Percentiles rank a stretch among this genome's conserved stretches.
phyloP scores from a whole-genome alignment of 2,113 vertebrate species.

The Tautogolabrus adspersus region DNA sequence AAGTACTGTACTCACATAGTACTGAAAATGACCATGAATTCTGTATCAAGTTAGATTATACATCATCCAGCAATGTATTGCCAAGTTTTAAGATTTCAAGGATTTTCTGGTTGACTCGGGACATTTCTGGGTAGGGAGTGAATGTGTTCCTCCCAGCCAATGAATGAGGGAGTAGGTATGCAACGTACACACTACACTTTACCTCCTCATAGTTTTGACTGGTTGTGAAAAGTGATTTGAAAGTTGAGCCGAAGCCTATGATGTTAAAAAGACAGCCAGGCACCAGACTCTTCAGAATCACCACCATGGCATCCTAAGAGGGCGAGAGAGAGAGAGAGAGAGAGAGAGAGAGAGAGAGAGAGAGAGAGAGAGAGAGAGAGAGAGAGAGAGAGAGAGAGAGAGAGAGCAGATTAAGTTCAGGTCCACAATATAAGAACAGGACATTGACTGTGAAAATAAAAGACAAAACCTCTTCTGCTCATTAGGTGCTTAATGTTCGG shows the following conservation, averaged over 20 bases:
- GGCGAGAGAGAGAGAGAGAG: slow-evolving; percentile 4
- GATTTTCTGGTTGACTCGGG: too few species aligned
- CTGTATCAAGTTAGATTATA: not conserved
- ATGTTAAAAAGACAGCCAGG: slow-evolving; percentile 93
- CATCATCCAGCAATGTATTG: too few species aligned
- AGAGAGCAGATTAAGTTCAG: not conserved
- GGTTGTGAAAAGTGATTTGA: slow-evolving; percentile 90
- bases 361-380: too few species aligned
- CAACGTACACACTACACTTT: slow-evolving; percentile 17
- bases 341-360: not conserved
- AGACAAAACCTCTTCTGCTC: not conserved
- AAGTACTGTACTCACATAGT: not conserved
- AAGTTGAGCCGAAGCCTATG: slow-evolving; percentile 92
- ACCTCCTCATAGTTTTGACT: slow-evolving; percentile 94
- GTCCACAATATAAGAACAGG: not conserved
- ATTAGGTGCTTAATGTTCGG: slow-evolving; percentile 13
- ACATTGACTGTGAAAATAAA: not conserved
- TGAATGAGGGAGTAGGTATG: too few species aligned
- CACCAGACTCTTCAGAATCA: slow-evolving; percentile 92
- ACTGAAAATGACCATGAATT: too few species aligned
- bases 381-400: not conserved
- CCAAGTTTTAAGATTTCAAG: too few species aligned
- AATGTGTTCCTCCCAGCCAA: too few species aligned
- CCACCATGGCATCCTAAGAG: slow-evolving; percentile 90
- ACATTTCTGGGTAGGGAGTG: too few species aligned